Percentiles rank a stretch among this genome's conserved stretches.
phyloP scores from a whole-genome alignment of 1,140 invertebrate species.

The Sycophaga agraensis region DNA sequence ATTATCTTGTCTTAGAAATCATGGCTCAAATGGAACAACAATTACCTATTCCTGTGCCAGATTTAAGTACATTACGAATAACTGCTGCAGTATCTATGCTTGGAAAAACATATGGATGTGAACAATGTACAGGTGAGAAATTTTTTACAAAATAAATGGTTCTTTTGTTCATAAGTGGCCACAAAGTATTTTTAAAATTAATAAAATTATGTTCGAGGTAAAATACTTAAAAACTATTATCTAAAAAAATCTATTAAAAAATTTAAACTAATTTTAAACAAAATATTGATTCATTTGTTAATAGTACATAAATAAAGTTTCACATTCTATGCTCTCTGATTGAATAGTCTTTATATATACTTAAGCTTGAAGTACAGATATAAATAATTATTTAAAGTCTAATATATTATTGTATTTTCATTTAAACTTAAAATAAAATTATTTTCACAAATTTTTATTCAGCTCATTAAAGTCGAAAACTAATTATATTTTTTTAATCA shows the following conservation, averaged over 20 bases:
- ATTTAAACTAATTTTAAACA: background rate
- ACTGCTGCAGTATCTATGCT: conserved; percentile 63
- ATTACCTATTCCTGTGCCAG: conserved; percentile 57
- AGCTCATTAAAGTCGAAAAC: too few relatives aligned
- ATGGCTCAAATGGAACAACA: conserved; percentile 56
- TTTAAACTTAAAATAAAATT: background rate
- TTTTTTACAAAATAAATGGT: background rate
- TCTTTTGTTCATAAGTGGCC: background rate
- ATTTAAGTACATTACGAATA: conserved; percentile 60
- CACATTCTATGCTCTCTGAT: too few relatives aligned
- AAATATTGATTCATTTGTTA: background rate
- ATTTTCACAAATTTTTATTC: too few relatives aligned
- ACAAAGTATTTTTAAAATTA: background rate
- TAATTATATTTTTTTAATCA: too few relatives aligned
- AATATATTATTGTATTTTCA: too few relatives aligned
- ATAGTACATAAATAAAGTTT: background rate
- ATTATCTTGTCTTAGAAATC: background rate
- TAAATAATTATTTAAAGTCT: too few relatives aligned
- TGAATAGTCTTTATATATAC: too few relatives aligned
- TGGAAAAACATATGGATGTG: conserved; percentile 64
- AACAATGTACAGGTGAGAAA: conserved; percentile 57
- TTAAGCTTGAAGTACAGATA: too few relatives aligned
- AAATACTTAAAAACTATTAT: background rate
- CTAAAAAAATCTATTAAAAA: background rate
- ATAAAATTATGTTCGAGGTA: too few relatives aligned